Evolutionary conservation across 1,140 invertebrate genomes (phyloP), one percentile per base, ranked within the genome.

Genomic region (Ephestia elutella): DNA sequence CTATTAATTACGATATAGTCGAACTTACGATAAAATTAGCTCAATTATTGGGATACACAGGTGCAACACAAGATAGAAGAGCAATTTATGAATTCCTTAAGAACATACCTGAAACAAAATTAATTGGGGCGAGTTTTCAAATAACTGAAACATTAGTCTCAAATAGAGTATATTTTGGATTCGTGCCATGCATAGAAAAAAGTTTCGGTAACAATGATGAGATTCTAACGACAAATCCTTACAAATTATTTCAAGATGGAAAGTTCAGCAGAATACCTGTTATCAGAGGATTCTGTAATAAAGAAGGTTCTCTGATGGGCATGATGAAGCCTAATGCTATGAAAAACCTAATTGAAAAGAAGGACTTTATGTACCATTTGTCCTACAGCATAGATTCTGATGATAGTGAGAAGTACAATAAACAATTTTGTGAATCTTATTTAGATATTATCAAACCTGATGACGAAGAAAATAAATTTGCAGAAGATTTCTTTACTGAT

Each of bases 211-310:
- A 78, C 18, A 68, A 70, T 30, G 76, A 84, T 57, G 54, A 71
- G 0, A 89, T 90, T 60, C 55, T 91, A 13, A 71, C 69, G 0
- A 71, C 87, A 63, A 54, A 82, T 18, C 83, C 88, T 4, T 38
- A 85, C 15, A 61, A 85, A 50, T 60, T 83, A 51, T 62, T 90
- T 10, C 20, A 67, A 35, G 70, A 68, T 17, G 81, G 89, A 54
- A 78, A 80, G 44, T 89, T 89, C 48, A 68, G 89, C 30, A 87
- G 90, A 58, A 82, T 94, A 11, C 92, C 93, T 0, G 79, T 91
- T n/a, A 87, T 94, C 8, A 68, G 90, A n/a, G 93, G 93, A 0
- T 90, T 91, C 44, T 92, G 89, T 68, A 78, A 68, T 15, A 73
- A 83, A 11, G 93, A 94, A 85, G 77, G 85, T 0, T 76, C 89